phyloP scores from a whole-genome alignment of 2,113 vertebrate genomes.

The Grallaria varia region DNA sequence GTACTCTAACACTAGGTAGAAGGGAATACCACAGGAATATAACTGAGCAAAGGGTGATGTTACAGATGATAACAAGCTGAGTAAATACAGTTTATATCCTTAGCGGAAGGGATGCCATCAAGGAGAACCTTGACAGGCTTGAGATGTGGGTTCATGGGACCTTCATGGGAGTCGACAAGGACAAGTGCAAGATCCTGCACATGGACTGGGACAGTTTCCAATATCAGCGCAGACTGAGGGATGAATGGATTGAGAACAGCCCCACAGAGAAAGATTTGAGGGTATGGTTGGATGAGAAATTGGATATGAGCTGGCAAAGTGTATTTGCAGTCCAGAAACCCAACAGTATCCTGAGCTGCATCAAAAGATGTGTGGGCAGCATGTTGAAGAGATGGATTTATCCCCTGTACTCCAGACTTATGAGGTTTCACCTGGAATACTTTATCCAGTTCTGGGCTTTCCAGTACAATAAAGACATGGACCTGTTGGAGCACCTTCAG shows the following conservation, averaged over 20 bases:
- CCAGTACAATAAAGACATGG: background rate
- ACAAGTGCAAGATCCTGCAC: background rate
- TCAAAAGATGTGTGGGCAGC: background rate
- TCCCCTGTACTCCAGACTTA: background rate
- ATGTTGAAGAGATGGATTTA: background rate
- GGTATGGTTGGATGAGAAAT: background rate
- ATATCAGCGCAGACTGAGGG: fast-evolving
- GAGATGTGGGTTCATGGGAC: background rate
- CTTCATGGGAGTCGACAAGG: background rate
- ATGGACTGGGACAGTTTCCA: background rate
- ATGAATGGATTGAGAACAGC: background rate
- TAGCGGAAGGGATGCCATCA: background rate
- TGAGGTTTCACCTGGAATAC: background rate
- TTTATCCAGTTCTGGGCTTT: background rate
- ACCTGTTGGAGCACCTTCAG: background rate
- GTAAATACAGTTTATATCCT: background rate
- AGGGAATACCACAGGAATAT: background rate
- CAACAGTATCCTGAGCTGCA: background rate
- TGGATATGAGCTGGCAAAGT: background rate
- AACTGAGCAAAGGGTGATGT: background rate
- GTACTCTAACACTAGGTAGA: background rate
- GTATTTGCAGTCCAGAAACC: background rate
- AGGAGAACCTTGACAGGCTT: background rate
- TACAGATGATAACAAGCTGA: background rate
- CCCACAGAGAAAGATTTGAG: background rate